phyloP scores from a whole-genome alignment of 1,140 invertebrate species.

The Lasaia peninsularis region DNA sequence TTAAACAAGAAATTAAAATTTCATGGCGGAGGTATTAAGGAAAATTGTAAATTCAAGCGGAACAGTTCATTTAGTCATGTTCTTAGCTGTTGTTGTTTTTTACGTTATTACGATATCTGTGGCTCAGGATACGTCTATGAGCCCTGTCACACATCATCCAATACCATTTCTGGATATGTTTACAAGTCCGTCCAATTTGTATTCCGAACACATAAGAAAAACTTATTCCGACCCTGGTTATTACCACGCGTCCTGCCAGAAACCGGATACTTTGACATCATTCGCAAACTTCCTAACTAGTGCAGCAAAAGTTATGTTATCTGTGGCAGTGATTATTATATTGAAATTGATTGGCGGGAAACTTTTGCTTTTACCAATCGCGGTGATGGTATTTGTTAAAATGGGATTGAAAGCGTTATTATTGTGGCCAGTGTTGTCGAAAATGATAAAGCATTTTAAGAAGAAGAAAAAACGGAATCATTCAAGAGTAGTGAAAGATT shows the following conservation, averaged over 20 bases:
- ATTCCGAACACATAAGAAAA: conserved; percentile 52
- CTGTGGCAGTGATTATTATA: conserved; percentile 51
- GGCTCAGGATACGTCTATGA: conserved; percentile 56
- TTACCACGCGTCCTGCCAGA: conserved; percentile 48
- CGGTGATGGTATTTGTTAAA: conserved; percentile 52
- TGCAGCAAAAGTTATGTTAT: conserved; percentile 68
- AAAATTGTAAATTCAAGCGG: conserved; percentile 41
- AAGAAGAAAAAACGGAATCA: conserved; percentile 58
- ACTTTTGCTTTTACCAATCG: conserved; percentile 53
- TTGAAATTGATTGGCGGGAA: conserved; percentile 61
- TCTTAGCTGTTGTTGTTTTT: conserved; percentile 50
- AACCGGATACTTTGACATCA: conserved; percentile 52
- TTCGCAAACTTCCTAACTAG: conserved; percentile 59
- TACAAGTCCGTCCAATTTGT: conserved; percentile 54
- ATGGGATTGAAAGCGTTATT: conserved; percentile 57
- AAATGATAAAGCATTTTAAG: conserved; percentile 65
- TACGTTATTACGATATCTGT: conserved; percentile 37
- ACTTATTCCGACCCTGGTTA: conserved; percentile 51
- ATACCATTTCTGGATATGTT: conserved; percentile 62
- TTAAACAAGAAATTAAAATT: conserved; percentile 61
- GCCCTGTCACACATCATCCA: conserved; percentile 36
- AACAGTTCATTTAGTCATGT: conserved; percentile 66
- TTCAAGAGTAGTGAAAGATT: conserved; percentile 54
- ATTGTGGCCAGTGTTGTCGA: conserved; percentile 65
- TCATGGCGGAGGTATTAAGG: conserved; percentile 65